A percentile compares a stretch with the other conserved stretches of the same genome.
Evolutionary conservation across 1,140 invertebrate species (phyloP).

Genomic region (Dreissena rostriformis): DNA sequence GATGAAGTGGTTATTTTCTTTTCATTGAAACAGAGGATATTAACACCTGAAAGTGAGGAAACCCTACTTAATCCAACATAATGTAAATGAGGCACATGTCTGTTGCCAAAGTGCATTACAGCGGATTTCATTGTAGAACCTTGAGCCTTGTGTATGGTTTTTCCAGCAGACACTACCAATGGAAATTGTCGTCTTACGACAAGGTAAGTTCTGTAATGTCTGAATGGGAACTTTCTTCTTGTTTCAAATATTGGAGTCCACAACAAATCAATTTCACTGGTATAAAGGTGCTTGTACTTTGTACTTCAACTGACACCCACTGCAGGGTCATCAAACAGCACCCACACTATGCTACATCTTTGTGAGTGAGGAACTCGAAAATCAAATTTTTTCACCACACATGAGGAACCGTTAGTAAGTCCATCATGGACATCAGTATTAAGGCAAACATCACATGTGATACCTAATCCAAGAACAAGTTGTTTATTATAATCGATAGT

Average conservation of each 20-base stretch:
- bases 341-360: conserved; percentile 60
- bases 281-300: conserved; percentile 38
- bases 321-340: conserved; percentile 26
- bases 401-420: conserved; percentile 59
- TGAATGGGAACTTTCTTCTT: conserved; percentile 10
- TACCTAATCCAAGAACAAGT: conserved; percentile 22
- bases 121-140: conserved; percentile 31
- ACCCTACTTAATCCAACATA: conserved; percentile 51
- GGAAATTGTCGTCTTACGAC: conserved; percentile 33
- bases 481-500: conserved; percentile 44
- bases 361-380: conserved; percentile 33
- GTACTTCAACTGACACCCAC: conserved; percentile 23
- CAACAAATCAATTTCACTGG: background rate
- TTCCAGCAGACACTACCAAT: conserved; percentile 35
- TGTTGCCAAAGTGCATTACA: conserved; percentile 40
- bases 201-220: conserved; percentile 42
- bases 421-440: conserved; percentile 33
- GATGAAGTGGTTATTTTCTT: conserved; percentile 25
- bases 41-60: conserved; percentile 13
- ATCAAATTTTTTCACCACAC: conserved; percentile 54
- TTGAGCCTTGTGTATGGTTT: conserved; percentile 48
- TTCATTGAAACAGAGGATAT: conserved; percentile 15
- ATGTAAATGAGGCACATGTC: conserved; percentile 27
- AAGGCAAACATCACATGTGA: conserved; percentile 11
- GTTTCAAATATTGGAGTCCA: conserved; percentile 37